These are phyloP conservation scores for Carollia perspicillata DNA, from an alignment of 2,113 vertebrate species.

Conservation along the genomic window DNA sequence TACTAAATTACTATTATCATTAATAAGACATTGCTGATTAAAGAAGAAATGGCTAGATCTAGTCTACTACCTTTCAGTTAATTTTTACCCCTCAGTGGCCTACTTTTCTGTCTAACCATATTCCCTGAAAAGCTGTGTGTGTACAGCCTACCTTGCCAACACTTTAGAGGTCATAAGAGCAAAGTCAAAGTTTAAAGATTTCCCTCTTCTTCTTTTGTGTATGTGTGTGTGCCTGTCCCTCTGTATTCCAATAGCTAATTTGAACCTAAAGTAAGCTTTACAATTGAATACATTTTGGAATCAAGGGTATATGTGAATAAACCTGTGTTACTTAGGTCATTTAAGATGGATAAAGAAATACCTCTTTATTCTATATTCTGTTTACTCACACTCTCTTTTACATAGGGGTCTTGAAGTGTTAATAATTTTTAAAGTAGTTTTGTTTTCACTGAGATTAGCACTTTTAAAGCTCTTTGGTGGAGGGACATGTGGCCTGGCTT, in stretches of 20 bases:
- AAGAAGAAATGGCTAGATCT: not conserved
- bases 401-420: not conserved
- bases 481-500: slow-evolving; percentile 55
- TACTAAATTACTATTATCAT: not conserved
- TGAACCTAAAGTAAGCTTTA: not conserved
- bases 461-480: slow-evolving; percentile 70
- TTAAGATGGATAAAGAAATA: not conserved
- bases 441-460: slow-evolving; percentile 60
- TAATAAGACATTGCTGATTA: not conserved
- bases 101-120: not conserved
- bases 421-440: slow-evolving; percentile 65
- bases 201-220: not conserved
- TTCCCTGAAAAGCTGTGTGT: not conserved
- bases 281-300: not conserved
- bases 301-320: not conserved
- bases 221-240: not conserved
- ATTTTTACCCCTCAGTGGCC: not conserved
- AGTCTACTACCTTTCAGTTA: not conserved
- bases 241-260: not conserved
- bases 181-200: not conserved
- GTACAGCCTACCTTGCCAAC: not conserved
- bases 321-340: not conserved
- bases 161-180: not conserved
- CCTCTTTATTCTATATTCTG: not conserved
- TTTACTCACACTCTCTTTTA: not conserved